Percentiles rank a stretch among this genome's conserved stretches.
Evolutionary conservation across 1,140 invertebrate genomes (phyloP).

Genomic region (Danaus plexippus): DNA sequence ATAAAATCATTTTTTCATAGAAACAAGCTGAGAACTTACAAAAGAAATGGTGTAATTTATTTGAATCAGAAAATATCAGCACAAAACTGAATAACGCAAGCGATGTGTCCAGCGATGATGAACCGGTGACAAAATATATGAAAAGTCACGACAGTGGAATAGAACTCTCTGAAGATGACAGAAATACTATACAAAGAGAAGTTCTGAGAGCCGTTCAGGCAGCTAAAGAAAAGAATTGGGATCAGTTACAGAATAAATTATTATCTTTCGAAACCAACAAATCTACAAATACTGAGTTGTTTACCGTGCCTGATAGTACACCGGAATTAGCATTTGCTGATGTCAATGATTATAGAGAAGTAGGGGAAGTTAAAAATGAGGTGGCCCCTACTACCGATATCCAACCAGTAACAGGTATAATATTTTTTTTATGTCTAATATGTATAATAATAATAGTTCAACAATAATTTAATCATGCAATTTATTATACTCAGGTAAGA

Average conservation of each 20-base stretch:
- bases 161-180: slow-evolving; percentile 47
- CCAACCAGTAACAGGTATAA: not conserved
- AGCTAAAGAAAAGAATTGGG: slow-evolving; percentile 17
- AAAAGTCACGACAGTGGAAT: slow-evolving; percentile 40
- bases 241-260: not conserved
- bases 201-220: slow-evolving; percentile 32
- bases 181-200: slow-evolving; percentile 41
- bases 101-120: slow-evolving; percentile 41
- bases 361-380: slow-evolving; percentile 33
- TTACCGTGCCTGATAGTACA: slow-evolving; percentile 1
- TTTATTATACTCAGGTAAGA: too few species aligned
- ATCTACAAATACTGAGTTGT: too few species aligned
- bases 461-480: too few species aligned
- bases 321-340: slow-evolving; percentile 48
- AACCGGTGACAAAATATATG: slow-evolving; percentile 56
- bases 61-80: slow-evolving; percentile 19
- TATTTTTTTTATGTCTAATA: not conserved
- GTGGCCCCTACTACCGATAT: not conserved
- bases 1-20: slow-evolving; percentile 19
- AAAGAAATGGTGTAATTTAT: slow-evolving; percentile 27
- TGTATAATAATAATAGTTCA: too few species aligned
- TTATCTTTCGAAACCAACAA: too few species aligned
- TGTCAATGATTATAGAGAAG: slow-evolving; percentile 36
- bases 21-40: slow-evolving; percentile 29
- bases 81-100: not conserved